Base-by-base conservation (phyloP, 2,113 vertebrate genomes). In the Notothenia rossii region DNA sequence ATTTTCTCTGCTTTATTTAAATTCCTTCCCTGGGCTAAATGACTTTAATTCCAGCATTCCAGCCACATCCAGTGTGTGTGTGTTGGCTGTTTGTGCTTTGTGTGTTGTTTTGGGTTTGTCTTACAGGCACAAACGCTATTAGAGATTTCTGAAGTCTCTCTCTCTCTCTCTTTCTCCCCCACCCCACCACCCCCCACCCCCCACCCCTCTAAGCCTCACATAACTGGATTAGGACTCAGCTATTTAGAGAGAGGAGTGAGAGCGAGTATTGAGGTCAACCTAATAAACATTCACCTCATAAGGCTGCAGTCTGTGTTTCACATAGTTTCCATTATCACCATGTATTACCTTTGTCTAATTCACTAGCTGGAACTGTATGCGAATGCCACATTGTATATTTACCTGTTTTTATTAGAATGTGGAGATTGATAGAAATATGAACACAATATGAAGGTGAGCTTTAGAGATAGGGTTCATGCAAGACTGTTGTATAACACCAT, bases 171-270 rank as follows among this genome's bases (percentile, higher is more conserved):
- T 1, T 55, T 13, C 46, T 0, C 49, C 7, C 61, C 13, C 2
- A 7, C 8, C 9, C n/a, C 13, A n/a, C 20, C 20, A 11, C 17
- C 17, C 49, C 18, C 20, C 20, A 11, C 17, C 17, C 49, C 18
- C 9, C 10, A 5, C 7, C 9, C 7, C 72, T 33, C 59, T 84
- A 83, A 81, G 71, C 86, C 60, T 50, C 86, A 71, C 80, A 76
- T 92, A 92, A 93, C 84, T 89, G 89, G 90, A 93, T 93, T 93
- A 92, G 81, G 84, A 85, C 79, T 85, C 72, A 7, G 72, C 86
- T 87, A 72, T 86, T 87, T 70, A 74, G 82, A 60, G 68, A 50
- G 82, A 80, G 55, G 29, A 70, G 87, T 51, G 84, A 71, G 74
- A 87, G 79, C 40, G 40, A 79, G 88, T 84, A 93, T 91, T 91